Conservation (phyloP, 2,888 invertebrate genomes). For the Caenorhabditis imperialis region DNA sequence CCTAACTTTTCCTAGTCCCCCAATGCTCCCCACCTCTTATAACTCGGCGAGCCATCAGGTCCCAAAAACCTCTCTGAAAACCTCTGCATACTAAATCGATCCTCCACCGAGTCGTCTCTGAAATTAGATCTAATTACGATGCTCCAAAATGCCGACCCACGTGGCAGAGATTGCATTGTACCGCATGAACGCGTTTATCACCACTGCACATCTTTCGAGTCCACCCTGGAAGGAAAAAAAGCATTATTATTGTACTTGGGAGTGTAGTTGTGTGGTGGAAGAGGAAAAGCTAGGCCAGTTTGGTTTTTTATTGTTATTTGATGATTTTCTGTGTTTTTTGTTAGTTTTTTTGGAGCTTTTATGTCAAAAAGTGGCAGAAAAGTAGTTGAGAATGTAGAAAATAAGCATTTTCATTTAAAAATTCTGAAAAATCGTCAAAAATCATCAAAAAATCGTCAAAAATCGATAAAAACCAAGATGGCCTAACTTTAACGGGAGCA, state of each 20-base stretch:
- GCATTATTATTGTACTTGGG: too few relatives aligned
- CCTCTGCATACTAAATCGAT: conserved; percentile 92
- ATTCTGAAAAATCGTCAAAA: not conserved
- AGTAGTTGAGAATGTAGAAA: too few relatives aligned
- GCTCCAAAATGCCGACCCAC: conserved; percentile 62
- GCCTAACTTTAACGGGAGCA: too few relatives aligned
- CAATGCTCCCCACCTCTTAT: conserved; percentile 60
- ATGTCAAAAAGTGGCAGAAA: too few relatives aligned
- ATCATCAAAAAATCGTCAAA: not conserved
- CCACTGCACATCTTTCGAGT: conserved; percentile 88
- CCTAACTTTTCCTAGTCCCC: too few relatives aligned
- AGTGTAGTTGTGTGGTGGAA: too few relatives aligned
- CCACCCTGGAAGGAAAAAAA: conserved; percentile 85
- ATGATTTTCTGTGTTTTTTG: too few relatives aligned
- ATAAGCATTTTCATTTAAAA: too few relatives aligned
- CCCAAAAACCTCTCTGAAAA: conserved; percentile 89
- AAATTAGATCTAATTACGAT: conserved; percentile 56
- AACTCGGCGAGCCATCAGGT: conserved; percentile 60
- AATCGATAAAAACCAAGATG: too few relatives aligned
- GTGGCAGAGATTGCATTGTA: conserved; percentile 91
- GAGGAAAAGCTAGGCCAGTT: too few relatives aligned
- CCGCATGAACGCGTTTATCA: conserved; percentile 93
- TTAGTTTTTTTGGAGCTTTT: too few relatives aligned
- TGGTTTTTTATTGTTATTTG: too few relatives aligned
- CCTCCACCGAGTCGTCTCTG: conserved; percentile 84